These are phyloP conservation scores for Drosophila setosimentum DNA, from an alignment of 2,888 invertebrate species.

Conservation along the genomic window DNA sequence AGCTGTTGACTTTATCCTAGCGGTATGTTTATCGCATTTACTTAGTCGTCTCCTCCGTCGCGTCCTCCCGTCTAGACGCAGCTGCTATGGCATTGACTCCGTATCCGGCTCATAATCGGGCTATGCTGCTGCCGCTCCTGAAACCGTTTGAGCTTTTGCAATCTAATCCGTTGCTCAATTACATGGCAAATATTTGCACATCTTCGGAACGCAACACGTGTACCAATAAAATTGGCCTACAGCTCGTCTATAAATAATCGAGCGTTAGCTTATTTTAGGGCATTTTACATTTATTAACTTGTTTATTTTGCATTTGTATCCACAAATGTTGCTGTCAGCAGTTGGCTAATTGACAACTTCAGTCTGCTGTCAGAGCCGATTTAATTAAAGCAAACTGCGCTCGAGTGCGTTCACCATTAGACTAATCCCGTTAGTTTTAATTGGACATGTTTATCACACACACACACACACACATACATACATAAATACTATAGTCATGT, in stretches of 20 bases:
- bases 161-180: constrained; percentile 72
- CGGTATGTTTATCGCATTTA: constrained; percentile 59
- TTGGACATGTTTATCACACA: constrained; percentile 70
- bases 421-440: constrained; percentile 76
- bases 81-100: constrained; percentile 1
- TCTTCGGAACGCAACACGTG: constrained; percentile 51
- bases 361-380: constrained; percentile 62
- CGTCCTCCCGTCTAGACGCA: constrained; percentile 18
- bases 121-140: neutral
- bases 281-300: constrained; percentile 52
- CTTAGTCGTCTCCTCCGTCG: constrained; percentile 34
- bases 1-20: constrained; percentile 48
- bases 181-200: constrained; percentile 61
- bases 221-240: constrained; percentile 33
- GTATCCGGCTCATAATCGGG: constrained; percentile 3
- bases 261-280: constrained; percentile 47
- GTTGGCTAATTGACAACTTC: constrained; percentile 68
- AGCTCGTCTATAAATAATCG: constrained; percentile 43
- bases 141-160: constrained; percentile 26
- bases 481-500: neutral
- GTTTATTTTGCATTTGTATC: constrained; percentile 22
- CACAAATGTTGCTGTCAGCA: neutral
- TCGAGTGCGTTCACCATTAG: constrained; percentile 66
- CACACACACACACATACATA: constrained; percentile 24
- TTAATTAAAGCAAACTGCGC: constrained; percentile 70